Percentiles rank a stretch among this genome's conserved stretches.
These are phyloP conservation scores for Papilio elwesi DNA, from an alignment of 2,888 invertebrate species.

Conservation along the genomic window DNA sequence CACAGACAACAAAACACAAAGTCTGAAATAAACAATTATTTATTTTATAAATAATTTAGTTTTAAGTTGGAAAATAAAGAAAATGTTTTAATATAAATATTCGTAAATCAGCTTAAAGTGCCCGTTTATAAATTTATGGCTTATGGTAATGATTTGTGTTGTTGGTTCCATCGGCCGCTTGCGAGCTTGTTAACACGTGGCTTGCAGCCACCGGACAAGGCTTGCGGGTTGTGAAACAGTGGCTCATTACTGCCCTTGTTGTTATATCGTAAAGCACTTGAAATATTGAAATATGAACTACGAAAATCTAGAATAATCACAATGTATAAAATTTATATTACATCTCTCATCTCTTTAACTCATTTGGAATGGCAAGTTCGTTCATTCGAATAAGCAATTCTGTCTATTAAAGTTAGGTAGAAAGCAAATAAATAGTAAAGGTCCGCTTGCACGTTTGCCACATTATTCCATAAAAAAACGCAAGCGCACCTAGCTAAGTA, in stretches of 20 bases:
- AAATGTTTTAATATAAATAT: background rate
- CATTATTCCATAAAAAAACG: no score
- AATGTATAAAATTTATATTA: background rate
- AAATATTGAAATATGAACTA: background rate
- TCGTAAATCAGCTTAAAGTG: constrained; percentile 2
- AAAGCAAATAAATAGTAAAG: no score
- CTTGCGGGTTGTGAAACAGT: constrained; percentile 3
- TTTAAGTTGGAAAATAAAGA: no score
- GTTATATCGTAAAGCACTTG: constrained; percentile 1
- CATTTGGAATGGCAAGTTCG: no score
- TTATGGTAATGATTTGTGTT: constrained; percentile 48
- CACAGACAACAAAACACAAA: no score
- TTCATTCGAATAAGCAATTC: no score
- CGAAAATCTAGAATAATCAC: background rate
- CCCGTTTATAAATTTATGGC: constrained; percentile 42
- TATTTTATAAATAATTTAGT: no score
- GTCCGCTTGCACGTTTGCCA: no score
- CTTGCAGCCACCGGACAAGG: constrained; percentile 37
- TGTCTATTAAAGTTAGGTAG: no score
- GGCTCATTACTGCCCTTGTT: background rate
- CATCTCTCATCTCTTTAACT: no score
- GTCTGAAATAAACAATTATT: no score
- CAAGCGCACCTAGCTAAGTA: no score
- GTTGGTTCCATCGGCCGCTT: constrained; percentile 44
- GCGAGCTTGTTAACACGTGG: constrained; percentile 43